Evolutionary conservation across 2,797 vertebrate species (phyloP), one percentile per base, ranked within the genome.

Genomic region (Mastacembelus armatus): DNA sequence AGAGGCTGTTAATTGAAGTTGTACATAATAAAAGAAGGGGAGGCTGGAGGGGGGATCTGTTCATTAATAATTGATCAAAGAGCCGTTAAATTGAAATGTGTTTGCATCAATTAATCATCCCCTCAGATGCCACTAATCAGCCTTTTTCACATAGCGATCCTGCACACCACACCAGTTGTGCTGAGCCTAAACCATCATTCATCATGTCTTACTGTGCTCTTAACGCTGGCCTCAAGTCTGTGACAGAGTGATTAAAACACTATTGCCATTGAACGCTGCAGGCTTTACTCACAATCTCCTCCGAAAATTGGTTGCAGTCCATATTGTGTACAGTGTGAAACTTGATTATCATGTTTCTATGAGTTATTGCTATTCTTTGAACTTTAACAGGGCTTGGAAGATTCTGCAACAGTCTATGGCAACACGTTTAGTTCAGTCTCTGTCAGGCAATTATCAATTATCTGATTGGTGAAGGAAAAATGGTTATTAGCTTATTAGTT

Each of bases 31-130:
- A 89, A 88, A 78, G 68, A 74, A 78, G 70, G 51, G 60, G 19
- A 29, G 18, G 10, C 16, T 29, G 33, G 14, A 4, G 44, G 50
- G 56, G 47, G 65, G 27, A n/a, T 50, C 57, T 70, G 76, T 80
- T 83, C 81, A 88, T 92, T 88, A 90, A 92, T 91, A 90, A 90
- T 88, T 92, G 85, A 92, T 90, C 88, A 91, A 89, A 92, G 87
- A 78, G 84, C 84, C 60, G 58, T 91, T 90, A 91, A 93, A 93
- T 85, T 83, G 88, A 91, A 91, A 92, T 87, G 84, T 86, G 88
- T 91, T 91, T 85, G 81, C 85, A 88, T 92, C 88, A 93, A 93
- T 91, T 90, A 92, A 91, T 92, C 85, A 92, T 90, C 75, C 66
- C 72, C 76, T 81, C 87, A 89, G 87, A 89, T 90, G 86, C 85